Conservation (phyloP, 1,140 invertebrate genomes). For the Chironomus striatipennis region DNA sequence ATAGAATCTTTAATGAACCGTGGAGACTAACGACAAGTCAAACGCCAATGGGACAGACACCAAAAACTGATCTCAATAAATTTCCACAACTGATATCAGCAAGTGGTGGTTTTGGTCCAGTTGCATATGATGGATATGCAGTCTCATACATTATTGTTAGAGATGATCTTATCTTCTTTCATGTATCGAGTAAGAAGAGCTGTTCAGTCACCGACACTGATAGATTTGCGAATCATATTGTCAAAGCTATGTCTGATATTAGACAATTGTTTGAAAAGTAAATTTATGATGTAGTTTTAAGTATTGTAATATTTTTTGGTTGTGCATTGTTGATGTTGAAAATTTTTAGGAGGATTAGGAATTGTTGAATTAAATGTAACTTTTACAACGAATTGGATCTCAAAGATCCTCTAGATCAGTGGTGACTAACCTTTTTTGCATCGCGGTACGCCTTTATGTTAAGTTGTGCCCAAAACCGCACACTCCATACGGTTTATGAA, state of each 20-base stretch:
- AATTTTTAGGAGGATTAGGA: too few relatives aligned
- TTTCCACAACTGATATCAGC: not conserved
- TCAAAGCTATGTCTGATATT: constrained; percentile 69
- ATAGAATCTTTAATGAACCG: not conserved
- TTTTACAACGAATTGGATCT: too few relatives aligned
- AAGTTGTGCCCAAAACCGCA: too few relatives aligned
- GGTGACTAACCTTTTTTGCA: too few relatives aligned
- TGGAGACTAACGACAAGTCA: not conserved
- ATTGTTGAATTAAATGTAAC: too few relatives aligned
- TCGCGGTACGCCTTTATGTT: too few relatives aligned
- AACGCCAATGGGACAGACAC: not conserved
- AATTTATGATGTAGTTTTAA: too few relatives aligned
- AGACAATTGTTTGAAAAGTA: constrained; percentile 55
- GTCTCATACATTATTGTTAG: not conserved
- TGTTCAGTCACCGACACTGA: constrained; percentile 48
- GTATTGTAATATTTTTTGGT: too few relatives aligned
- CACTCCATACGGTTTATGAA: too few relatives aligned
- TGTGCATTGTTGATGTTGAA: too few relatives aligned
- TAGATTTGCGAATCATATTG: constrained; percentile 67
- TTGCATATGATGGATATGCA: not conserved
- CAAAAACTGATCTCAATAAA: not conserved
- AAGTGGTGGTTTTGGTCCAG: constrained; percentile 4
- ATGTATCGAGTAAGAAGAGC: constrained; percentile 5
- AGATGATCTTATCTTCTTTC: not conserved
- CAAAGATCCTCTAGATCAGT: too few relatives aligned